Evolutionary conservation across 53 echinoderm and acorn worm genomes (phyloP).

Genomic region (Zoroaster sp.): DNA sequence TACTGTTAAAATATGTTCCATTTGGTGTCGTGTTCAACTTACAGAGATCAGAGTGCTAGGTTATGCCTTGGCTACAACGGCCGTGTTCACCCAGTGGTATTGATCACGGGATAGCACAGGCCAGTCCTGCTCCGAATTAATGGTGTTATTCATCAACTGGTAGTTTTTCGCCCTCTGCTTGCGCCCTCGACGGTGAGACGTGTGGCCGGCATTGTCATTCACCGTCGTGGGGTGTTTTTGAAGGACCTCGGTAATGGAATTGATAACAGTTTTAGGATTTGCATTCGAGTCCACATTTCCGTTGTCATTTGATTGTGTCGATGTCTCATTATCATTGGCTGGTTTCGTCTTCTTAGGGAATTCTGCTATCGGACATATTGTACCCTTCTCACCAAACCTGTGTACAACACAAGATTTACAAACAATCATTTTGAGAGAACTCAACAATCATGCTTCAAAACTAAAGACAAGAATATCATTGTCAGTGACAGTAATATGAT

Average conservation of each 20-base stretch:
- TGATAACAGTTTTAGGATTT: constrained; percentile 32
- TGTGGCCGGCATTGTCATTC: constrained; percentile 20
- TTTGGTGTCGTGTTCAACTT: constrained; percentile 24
- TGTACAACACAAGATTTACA: neutral
- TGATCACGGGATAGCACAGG: constrained; percentile 13
- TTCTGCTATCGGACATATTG: constrained; percentile 74
- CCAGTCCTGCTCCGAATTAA: constrained; percentile 18
- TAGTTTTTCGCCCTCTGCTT: constrained; percentile 48
- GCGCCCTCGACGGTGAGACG: constrained; percentile 24
- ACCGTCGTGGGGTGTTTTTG: neutral
- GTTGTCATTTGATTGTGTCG: neutral
- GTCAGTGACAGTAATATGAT: too few relatives aligned
- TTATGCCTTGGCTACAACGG: constrained; percentile 55
- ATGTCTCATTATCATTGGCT: constrained; percentile 11
- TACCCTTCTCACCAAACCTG: constrained; percentile 95
- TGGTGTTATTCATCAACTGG: constrained; percentile 29
- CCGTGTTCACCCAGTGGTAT: constrained; percentile 73
- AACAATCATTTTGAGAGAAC: too few relatives aligned
- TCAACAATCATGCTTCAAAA: neutral
- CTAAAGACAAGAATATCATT: neutral
- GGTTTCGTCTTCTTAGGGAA: constrained; percentile 50
- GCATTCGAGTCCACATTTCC: constrained; percentile 41
- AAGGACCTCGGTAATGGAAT: neutral
- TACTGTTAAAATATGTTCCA: neutral
- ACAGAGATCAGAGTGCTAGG: neutral